These are phyloP conservation scores for Mactra quadrangularis DNA, from an alignment of 1,140 invertebrate species.

Conservation along the genomic window DNA sequence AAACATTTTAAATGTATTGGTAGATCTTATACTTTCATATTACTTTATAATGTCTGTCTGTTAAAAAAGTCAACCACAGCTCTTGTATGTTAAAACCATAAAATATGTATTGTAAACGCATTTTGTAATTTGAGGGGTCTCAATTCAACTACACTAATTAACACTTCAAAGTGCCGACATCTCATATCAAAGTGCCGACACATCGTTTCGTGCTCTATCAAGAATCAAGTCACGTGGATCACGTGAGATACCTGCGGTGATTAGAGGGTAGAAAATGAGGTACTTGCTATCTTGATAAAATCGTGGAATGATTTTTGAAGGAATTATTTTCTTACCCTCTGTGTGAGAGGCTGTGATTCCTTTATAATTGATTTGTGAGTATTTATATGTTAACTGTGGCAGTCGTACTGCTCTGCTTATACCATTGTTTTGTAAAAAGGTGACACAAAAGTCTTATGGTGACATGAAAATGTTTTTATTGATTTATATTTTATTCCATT, in stretches of 20 bases:
- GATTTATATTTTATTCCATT: too few species aligned
- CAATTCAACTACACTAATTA: constrained; percentile 8
- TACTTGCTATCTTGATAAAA: constrained; percentile 29
- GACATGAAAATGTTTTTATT: too few species aligned
- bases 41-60: neutral
- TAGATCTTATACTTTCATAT: too few species aligned
- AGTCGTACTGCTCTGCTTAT: neutral
- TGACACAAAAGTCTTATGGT: neutral
- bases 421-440: neutral
- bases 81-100: neutral
- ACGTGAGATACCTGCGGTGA: neutral
- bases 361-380: neutral
- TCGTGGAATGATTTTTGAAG: constrained; percentile 13
- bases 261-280: neutral
- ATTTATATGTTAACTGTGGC: neutral
- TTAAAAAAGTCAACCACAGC: neutral
- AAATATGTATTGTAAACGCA: constrained; percentile 24
- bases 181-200: constrained; percentile 19
- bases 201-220: constrained; percentile 32
- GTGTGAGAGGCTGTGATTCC: neutral
- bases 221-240: neutral
- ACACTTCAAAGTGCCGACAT: constrained; percentile 37
- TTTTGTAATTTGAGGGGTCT: constrained; percentile 28
- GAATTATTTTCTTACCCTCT: neutral
- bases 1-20: too few species aligned